phyloP scores from a whole-genome alignment of 2,888 invertebrate species.

The Drosophila flavopinicola region DNA sequence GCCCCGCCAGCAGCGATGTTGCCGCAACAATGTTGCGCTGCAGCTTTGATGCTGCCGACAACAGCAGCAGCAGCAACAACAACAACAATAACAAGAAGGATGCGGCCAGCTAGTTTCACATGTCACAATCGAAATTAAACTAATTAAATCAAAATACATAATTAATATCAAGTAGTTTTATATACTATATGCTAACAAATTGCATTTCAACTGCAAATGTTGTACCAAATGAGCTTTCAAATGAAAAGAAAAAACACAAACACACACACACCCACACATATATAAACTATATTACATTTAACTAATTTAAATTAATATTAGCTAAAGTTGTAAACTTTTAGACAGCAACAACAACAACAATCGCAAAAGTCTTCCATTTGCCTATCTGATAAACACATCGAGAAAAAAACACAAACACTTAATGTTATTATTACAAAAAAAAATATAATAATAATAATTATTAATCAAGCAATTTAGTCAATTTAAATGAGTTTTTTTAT shows the following conservation, averaged over 20 bases:
- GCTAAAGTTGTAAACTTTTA: conserved; percentile 71
- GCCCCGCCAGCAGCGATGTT: conserved; percentile 51
- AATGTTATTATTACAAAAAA: conserved; percentile 20
- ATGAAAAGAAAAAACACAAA: conserved; percentile 38
- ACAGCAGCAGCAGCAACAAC: conserved; percentile 30
- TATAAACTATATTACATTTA: conserved; percentile 10
- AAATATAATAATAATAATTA: conserved; percentile 17
- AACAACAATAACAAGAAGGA: conserved; percentile 38
- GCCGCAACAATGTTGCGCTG: conserved; percentile 55
- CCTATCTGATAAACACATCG: conserved; percentile 33
- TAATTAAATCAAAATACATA: conserved; percentile 5
- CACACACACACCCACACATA: conserved; percentile 36
- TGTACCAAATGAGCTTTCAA: conserved; percentile 77
- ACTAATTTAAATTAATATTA: conserved; percentile 31
- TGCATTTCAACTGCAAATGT: conserved; percentile 76
- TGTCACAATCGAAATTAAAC: conserved; percentile 38
- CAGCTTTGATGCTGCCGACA: conserved; percentile 66
- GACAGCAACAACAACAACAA: conserved; percentile 60
- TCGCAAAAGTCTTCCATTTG: conserved; percentile 80
- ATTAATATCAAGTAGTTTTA: conserved; percentile 4
- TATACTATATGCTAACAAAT: conserved; percentile 57
- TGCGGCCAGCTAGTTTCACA: conserved; percentile 66
- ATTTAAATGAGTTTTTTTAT: conserved; percentile 59
- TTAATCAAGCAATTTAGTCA: conserved; percentile 60
- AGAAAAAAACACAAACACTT: conserved; percentile 25